A percentile compares a stretch with the other conserved stretches of the same genome.
Evolutionary conservation across 2,888 invertebrate genomes (phyloP).

Genomic region (Fragum fragum): DNA sequence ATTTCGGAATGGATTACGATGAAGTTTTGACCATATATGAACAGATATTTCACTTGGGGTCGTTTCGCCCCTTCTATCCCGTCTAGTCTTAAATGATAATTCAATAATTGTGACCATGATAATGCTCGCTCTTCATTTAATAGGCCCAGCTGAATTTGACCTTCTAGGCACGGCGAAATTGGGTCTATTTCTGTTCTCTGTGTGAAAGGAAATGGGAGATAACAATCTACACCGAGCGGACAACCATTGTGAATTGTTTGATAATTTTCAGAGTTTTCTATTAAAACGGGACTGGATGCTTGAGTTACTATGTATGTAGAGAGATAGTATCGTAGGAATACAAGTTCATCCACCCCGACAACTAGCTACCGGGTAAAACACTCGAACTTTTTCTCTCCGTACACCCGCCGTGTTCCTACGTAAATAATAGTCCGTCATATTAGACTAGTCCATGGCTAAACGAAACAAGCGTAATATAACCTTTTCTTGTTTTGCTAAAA

Average conservation of each 20-base stretch:
- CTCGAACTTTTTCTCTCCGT: constrained; percentile 31
- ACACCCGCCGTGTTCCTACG: constrained; percentile 1
- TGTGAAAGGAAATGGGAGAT: constrained; percentile 68
- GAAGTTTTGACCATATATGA: too few species aligned
- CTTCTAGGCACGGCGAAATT: constrained; percentile 61
- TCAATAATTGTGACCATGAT: constrained; percentile 60
- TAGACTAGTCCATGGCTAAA: too few species aligned
- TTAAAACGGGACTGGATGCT: constrained; percentile 64
- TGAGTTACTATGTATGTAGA: constrained; percentile 65
- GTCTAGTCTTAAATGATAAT: constrained; percentile 53
- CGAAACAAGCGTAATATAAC: too few species aligned
- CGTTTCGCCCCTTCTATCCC: background rate
- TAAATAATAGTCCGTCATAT: too few species aligned
- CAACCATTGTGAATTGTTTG: constrained; percentile 67
- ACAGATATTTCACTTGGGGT: too few species aligned
- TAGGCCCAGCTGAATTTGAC: constrained; percentile 55
- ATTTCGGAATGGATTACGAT: too few species aligned
- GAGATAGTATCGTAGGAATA: constrained; percentile 62
- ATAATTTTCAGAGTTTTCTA: constrained; percentile 65
- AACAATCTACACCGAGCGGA: constrained; percentile 57
- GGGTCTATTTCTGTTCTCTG: constrained; percentile 55
- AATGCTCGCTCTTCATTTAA: constrained; percentile 57
- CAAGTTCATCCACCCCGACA: constrained; percentile 59
- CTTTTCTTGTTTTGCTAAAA: too few species aligned
- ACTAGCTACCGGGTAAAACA: constrained; percentile 59